These are phyloP conservation scores for Zootoca vivipara DNA, from an alignment of 2,113 vertebrate species.

Conservation along the genomic window DNA sequence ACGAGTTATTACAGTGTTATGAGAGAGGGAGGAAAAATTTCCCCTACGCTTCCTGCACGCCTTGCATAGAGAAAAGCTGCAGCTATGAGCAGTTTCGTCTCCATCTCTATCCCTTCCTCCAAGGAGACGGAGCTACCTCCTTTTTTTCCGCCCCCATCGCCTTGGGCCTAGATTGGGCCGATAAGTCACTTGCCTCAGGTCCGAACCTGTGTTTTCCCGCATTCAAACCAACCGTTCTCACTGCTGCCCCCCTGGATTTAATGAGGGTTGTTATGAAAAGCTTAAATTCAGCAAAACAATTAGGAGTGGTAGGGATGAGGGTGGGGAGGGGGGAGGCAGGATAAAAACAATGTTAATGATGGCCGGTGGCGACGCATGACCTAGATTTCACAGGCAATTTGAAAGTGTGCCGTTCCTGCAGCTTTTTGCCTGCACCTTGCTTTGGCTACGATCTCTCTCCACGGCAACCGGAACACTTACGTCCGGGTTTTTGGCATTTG, in stretches of 20 bases:
- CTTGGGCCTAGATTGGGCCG: not conserved
- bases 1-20: not conserved
- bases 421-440: not conserved
- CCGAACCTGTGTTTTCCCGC: not conserved
- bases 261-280: constrained; percentile 51
- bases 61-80: too few species aligned
- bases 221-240: not conserved
- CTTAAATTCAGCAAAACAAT: constrained; percentile 28
- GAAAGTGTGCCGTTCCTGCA: constrained; percentile 23
- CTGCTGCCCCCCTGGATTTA: not conserved
- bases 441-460: not conserved
- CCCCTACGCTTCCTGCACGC: too few species aligned
- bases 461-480: too few species aligned
- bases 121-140: not conserved
- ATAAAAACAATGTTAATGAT: constrained; percentile 51
- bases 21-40: not conserved
- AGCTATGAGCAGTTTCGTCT: not conserved
- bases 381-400: constrained; percentile 60
- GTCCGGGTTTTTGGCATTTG: too few species aligned
- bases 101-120: not conserved
- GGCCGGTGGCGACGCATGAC: constrained; percentile 43
- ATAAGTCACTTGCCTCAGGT: not conserved
- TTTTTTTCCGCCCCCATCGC: not conserved
- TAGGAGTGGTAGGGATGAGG: constrained; percentile 42
- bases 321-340: not conserved